Conservation (phyloP, 2,113 vertebrate species). For the Lethenteron camtschaticum region DNA sequence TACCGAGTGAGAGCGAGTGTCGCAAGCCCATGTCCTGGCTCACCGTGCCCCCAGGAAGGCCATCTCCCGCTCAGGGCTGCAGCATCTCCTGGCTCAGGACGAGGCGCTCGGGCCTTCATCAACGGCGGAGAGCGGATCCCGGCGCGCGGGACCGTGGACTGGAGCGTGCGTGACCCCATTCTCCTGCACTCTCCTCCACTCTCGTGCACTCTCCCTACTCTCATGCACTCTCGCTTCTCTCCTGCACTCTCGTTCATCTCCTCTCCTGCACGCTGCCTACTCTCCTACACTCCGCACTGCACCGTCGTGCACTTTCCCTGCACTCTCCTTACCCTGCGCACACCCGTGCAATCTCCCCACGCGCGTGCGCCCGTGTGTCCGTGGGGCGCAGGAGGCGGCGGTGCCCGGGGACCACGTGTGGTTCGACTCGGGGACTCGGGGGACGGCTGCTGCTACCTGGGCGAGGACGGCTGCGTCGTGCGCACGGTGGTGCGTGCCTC, state of each 20-base stretch:
- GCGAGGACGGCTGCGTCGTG: conserved; percentile 74
- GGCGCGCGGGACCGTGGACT: conserved; percentile 53
- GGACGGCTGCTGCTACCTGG: conserved; percentile 70
- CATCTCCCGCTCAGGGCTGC: conserved; percentile 86
- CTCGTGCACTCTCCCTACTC: neutral
- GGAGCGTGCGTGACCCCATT: conserved; percentile 46
- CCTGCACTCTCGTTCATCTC: neutral
- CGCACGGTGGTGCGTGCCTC: conserved; percentile 66
- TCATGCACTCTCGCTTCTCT: neutral
- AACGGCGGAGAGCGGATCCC: conserved; percentile 55
- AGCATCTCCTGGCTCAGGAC: conserved; percentile 64
- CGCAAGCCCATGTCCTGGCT: too few species aligned
- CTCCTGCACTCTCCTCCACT: too few species aligned
- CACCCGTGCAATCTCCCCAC: neutral
- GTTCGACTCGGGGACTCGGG: conserved; percentile 95
- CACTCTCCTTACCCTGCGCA: neutral
- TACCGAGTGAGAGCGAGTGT: too few species aligned
- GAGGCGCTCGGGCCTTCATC: conserved; percentile 38
- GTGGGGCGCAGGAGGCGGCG: conserved; percentile 53
- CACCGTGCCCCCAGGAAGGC: conserved; percentile 47
- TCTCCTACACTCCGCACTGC: neutral
- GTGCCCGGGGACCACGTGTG: conserved; percentile 87
- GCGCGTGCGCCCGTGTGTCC: neutral
- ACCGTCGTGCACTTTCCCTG: neutral
- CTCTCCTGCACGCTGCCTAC: neutral